Conservation (phyloP, 2,888 invertebrate genomes). For the Platyscelio sp. region DNA sequence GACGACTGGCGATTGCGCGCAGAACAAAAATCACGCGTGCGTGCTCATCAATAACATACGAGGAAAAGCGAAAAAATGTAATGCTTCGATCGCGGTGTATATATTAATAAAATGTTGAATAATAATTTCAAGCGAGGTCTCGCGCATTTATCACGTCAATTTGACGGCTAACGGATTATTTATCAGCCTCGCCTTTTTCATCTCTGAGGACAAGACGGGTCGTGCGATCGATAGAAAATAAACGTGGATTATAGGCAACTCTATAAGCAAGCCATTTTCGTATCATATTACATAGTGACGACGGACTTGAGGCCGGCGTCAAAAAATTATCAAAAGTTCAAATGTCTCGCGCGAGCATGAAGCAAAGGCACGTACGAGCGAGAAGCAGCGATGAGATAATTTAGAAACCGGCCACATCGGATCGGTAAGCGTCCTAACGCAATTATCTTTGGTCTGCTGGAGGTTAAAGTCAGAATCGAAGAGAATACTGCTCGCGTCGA, state of each 20-base stretch:
- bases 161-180: slow-evolving; percentile 72
- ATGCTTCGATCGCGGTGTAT: slow-evolving; percentile 50
- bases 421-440: slow-evolving; percentile 77
- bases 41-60: slow-evolving; percentile 35
- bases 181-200: slow-evolving; percentile 71
- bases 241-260: slow-evolving; percentile 69
- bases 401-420: slow-evolving; percentile 77
- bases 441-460: slow-evolving; percentile 77
- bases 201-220: slow-evolving; percentile 70
- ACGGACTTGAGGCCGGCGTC: slow-evolving; percentile 67
- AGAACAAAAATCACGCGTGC: slow-evolving; percentile 37
- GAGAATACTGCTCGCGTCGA: too few relatives aligned
- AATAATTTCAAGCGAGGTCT: slow-evolving; percentile 58
- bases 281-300: slow-evolving; percentile 72
- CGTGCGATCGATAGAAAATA: slow-evolving; percentile 72
- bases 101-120: slow-evolving; percentile 62
- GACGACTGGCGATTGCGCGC: too few relatives aligned
- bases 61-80: slow-evolving; percentile 53
- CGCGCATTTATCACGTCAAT: slow-evolving; percentile 69
- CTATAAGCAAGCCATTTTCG: slow-evolving; percentile 72
- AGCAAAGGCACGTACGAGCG: slow-evolving; percentile 66
- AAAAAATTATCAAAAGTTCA: slow-evolving; percentile 73
- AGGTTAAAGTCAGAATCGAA: slow-evolving; percentile 77
- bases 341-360: slow-evolving; percentile 68
- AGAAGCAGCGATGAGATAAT: slow-evolving; percentile 75